phyloP scores from a whole-genome alignment of 2,797 vertebrate species.

The Smutsia gigantea region DNA sequence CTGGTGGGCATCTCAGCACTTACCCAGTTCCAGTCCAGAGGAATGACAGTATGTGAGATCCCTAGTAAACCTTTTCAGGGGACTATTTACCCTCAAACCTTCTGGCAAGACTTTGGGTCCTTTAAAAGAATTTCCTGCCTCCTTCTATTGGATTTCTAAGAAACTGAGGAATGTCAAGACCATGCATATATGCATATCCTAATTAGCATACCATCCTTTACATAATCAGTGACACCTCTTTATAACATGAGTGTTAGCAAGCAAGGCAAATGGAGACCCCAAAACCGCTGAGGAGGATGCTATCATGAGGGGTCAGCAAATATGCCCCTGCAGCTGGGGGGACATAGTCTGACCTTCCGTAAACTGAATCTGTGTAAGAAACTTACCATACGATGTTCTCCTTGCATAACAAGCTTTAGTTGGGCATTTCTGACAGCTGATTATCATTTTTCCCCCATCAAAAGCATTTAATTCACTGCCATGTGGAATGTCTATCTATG shows the following conservation, averaged over 20 bases:
- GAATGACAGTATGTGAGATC: neutral
- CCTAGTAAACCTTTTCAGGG: neutral
- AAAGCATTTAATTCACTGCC: neutral
- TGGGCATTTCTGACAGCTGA: neutral
- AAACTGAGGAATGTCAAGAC: neutral
- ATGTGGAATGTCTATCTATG: conserved; percentile 22
- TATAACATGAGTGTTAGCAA: neutral
- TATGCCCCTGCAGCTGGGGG: neutral
- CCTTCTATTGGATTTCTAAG: neutral
- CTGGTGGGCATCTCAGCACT: neutral
- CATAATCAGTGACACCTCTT: neutral
- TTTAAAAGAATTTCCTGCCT: neutral
- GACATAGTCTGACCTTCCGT: neutral
- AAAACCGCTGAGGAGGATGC: fast-evolving
- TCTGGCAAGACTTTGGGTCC: neutral
- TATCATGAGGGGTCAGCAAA: neutral
- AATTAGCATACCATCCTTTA: neutral
- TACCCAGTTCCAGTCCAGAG: neutral
- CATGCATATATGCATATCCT: fast-evolving
- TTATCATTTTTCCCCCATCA: neutral
- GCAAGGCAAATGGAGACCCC: neutral
- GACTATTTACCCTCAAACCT: neutral
- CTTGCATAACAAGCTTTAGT: neutral
- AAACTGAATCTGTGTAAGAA: neutral
- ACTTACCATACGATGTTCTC: neutral